Percentiles rank a stretch among this genome's conserved stretches.
These are phyloP conservation scores for Anthopleura xanthogrammica DNA, from an alignment of 92 coral and sea anemone species.

Conservation along the genomic window DNA sequence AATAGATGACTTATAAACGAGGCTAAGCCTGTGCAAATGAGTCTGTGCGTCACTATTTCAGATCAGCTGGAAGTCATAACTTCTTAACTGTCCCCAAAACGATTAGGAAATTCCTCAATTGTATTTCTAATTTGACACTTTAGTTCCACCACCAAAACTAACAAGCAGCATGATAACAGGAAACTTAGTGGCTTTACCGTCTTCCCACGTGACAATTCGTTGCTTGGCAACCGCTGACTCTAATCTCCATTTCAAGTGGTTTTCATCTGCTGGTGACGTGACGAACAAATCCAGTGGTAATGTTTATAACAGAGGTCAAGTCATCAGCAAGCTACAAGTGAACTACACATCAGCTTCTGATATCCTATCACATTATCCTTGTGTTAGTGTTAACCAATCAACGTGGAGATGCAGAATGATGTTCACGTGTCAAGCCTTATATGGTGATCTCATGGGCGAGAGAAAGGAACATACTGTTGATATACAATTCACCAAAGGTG, in stretches of 20 bases:
- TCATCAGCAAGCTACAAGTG: slow-evolving; percentile 10
- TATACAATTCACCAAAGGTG: slow-evolving; percentile 3
- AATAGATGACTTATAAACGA: too few relatives aligned
- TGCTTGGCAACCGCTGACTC: slow-evolving; percentile 24
- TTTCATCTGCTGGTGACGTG: slow-evolving; percentile 15
- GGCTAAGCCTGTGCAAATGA: too few relatives aligned
- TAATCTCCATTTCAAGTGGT: slow-evolving; percentile 28
- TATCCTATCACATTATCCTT: neutral
- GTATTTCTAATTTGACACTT: neutral
- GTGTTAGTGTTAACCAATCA: neutral
- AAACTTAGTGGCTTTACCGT: neutral
- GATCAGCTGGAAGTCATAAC: too few relatives aligned
- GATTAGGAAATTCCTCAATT: neutral
- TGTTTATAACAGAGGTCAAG: slow-evolving; percentile 26
- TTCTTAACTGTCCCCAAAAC: too few relatives aligned
- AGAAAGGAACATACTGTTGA: neutral
- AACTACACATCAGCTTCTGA: slow-evolving; percentile 31
- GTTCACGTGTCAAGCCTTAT: slow-evolving; percentile 27
- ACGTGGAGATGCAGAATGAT: slow-evolving; percentile 3
- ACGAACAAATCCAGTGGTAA: slow-evolving; percentile 34
- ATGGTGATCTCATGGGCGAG: slow-evolving; percentile 16
- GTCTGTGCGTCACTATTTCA: too few relatives aligned
- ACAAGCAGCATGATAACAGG: slow-evolving; percentile 10
- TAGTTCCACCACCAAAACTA: slow-evolving; percentile 34
- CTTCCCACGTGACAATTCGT: slow-evolving; percentile 29